phyloP scores from a whole-genome alignment of 2,888 invertebrate species.

The Agrochola lychnidis region DNA sequence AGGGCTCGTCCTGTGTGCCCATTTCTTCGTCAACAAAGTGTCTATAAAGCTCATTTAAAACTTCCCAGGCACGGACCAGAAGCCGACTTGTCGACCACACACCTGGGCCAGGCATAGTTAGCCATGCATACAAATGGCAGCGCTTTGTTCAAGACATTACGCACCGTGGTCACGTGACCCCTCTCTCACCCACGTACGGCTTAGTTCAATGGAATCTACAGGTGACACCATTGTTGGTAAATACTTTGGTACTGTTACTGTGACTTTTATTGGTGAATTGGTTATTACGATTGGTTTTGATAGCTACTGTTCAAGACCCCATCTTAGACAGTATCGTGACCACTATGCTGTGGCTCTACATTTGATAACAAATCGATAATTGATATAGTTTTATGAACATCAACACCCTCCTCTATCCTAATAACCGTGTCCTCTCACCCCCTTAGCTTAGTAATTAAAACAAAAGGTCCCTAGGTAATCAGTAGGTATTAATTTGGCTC shows the following conservation, averaged over 20 bases:
- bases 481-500: neutral
- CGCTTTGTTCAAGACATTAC: constrained; percentile 54
- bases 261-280: constrained; percentile 17
- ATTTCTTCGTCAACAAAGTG: neutral
- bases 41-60: constrained; percentile 2
- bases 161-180: constrained; percentile 57
- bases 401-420: no score
- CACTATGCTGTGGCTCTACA: neutral
- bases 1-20: fast-evolving
- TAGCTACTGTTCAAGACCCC: neutral
- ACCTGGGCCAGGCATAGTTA: constrained; percentile 30
- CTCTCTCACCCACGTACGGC: constrained; percentile 51
- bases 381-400: no score
- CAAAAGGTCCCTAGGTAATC: neutral
- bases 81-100: constrained; percentile 50
- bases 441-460: neutral
- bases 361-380: neutral
- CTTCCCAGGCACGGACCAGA: constrained; percentile 9
- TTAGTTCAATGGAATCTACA: constrained; percentile 52
- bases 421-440: neutral
- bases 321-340: neutral
- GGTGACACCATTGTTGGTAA: constrained; percentile 51
- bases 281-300: constrained; percentile 12
- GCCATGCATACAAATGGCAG: constrained; percentile 58
- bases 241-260: constrained; percentile 22